These are phyloP conservation scores for Mythimna lalbum DNA, from an alignment of 2,888 invertebrate genomes.

Conservation along the genomic window DNA sequence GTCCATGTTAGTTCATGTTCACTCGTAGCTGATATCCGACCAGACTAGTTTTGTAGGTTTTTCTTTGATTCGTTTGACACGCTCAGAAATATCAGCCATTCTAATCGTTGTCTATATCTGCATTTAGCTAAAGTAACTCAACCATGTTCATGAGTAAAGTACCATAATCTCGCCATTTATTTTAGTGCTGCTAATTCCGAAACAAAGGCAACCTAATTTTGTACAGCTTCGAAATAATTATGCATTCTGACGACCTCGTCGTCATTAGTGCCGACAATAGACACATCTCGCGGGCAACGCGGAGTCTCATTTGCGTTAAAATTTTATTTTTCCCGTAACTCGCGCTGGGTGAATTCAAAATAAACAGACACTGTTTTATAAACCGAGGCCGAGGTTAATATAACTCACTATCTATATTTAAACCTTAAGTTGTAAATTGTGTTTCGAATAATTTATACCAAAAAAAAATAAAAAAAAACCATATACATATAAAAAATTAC, in stretches of 20 bases:
- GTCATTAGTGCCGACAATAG: constrained; percentile 65
- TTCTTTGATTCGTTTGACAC: constrained; percentile 35
- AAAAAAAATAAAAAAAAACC: constrained; percentile 1
- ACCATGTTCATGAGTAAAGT: constrained; percentile 11
- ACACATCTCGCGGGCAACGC: constrained; percentile 42
- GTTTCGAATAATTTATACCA: constrained; percentile 41
- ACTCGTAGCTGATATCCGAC: constrained; percentile 67
- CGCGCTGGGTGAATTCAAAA: constrained; percentile 80
- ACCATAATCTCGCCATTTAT: constrained; percentile 49
- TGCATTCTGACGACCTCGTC: constrained; percentile 71
- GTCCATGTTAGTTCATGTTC: constrained; percentile 68
- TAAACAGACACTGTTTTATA: constrained; percentile 82
- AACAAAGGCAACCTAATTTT: constrained; percentile 73
- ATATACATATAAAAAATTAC: not conserved
- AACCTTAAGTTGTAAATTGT: constrained; percentile 55
- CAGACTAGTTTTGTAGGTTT: constrained; percentile 63
- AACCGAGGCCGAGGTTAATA: constrained; percentile 80
- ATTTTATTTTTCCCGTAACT: constrained; percentile 79
- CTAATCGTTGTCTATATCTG: constrained; percentile 7
- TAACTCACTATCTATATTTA: constrained; percentile 71
- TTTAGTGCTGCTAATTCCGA: constrained; percentile 60
- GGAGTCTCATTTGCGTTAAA: constrained; percentile 59
- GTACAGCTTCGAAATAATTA: constrained; percentile 67
- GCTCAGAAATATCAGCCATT: constrained; percentile 20
- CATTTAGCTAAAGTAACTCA: constrained; percentile 12